Evolutionary conservation across 2,113 vertebrate genomes (phyloP).

Genomic region (Oostethus manadensis): DNA sequence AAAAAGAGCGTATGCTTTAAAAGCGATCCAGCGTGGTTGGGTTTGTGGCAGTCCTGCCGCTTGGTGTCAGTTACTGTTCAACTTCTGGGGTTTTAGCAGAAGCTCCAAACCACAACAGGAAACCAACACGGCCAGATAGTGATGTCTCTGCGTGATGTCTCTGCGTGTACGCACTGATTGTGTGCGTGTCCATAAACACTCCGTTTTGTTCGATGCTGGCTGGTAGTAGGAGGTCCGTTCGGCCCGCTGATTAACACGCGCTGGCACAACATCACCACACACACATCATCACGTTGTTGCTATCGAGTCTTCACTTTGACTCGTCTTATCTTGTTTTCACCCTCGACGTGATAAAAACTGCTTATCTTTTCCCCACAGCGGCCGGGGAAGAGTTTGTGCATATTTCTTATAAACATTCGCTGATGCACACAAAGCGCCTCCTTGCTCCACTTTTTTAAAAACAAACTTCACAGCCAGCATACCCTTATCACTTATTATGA

Average conservation of each 20-base stretch:
- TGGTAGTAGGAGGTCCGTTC: no score
- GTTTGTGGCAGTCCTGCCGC: no score
- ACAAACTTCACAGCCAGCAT: no score
- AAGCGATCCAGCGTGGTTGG: no score
- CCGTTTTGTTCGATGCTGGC: neutral
- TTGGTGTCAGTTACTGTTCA: no score
- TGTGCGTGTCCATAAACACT: neutral
- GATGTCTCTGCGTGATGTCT: neutral
- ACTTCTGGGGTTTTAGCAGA: neutral
- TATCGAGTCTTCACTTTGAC: constrained; percentile 4
- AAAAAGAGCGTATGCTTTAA: neutral
- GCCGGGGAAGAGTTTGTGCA: neutral
- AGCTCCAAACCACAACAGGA: constrained; percentile 2
- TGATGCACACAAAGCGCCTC: no score
- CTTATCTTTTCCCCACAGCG: neutral
- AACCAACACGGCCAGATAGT: neutral
- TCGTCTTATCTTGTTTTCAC: constrained; percentile 1
- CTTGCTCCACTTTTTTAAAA: no score
- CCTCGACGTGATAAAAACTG: neutral
- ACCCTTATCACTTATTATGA: no score
- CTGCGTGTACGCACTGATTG: neutral
- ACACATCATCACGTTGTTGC: neutral
- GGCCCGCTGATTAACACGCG: neutral
- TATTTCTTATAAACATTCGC: neutral
- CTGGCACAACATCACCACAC: neutral